Percentiles rank a stretch among this genome's conserved stretches.
Evolutionary conservation across 1,140 invertebrate species (phyloP).

Genomic region (Chelonus insularis): DNA sequence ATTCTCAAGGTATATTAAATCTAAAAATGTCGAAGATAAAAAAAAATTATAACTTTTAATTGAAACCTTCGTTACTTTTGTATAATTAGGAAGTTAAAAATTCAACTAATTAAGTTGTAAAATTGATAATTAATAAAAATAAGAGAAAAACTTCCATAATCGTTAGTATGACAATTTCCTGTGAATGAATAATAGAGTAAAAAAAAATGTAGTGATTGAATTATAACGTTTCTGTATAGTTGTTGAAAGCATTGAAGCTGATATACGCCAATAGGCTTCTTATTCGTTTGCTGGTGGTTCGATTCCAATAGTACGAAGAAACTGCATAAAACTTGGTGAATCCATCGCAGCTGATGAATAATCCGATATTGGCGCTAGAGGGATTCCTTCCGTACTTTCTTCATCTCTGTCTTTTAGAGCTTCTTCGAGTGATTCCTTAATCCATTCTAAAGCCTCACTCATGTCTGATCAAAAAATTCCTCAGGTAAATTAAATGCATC

Average conservation of each 20-base stretch:
- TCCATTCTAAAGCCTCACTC: conserved; percentile 63
- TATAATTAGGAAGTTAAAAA: too few relatives aligned
- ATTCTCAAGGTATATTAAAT: background rate
- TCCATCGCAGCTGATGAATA: conserved; percentile 65
- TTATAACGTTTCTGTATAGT: conserved; percentile 56
- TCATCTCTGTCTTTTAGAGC: conserved; percentile 65
- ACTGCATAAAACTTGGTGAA: conserved; percentile 61
- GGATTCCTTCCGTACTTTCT: conserved; percentile 62
- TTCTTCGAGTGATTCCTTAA: conserved; percentile 65
- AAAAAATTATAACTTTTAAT: background rate
- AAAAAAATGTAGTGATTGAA: conserved; percentile 54
- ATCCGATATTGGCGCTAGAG: conserved; percentile 68
- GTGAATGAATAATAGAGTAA: conserved; percentile 55
- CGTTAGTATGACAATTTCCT: conserved; percentile 49
- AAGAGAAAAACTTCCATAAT: conserved; percentile 10
- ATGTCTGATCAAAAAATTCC: conserved; percentile 45
- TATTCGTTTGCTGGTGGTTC: conserved; percentile 64
- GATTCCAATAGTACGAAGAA: conserved; percentile 64
- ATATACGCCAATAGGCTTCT: conserved; percentile 67
- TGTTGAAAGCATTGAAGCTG: conserved; percentile 55
- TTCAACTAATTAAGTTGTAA: background rate
- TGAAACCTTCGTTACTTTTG: too few relatives aligned
- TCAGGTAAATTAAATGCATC: conserved; percentile 9
- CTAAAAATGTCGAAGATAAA: conserved; percentile 4
- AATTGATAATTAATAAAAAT: conserved; percentile 30